Percentiles rank a stretch among this genome's conserved stretches.
Evolutionary conservation across 2,797 vertebrate species (phyloP).

Genomic region (Eleutherodactylus coqui): DNA sequence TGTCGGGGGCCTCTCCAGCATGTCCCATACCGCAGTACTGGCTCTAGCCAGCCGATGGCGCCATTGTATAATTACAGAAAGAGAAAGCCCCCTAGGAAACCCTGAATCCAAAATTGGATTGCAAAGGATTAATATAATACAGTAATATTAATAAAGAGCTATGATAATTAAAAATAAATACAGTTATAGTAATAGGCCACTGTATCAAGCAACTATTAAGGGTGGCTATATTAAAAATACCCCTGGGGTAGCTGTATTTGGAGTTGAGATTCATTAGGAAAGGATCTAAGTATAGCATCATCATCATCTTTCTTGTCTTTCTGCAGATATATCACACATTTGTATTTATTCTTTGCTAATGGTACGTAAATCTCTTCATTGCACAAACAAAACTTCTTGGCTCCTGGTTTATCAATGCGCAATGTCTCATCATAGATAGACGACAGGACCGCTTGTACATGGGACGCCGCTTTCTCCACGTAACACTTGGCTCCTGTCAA

Average conservation of each 20-base stretch:
- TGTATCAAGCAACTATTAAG: too few relatives aligned
- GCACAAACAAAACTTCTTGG: slow-evolving; percentile 77
- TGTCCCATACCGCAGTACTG: too few relatives aligned
- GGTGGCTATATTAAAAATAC: too few relatives aligned
- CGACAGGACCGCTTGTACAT: slow-evolving; percentile 65
- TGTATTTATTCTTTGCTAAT: slow-evolving; percentile 66
- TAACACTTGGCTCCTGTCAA: slow-evolving; percentile 76
- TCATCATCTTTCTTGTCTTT: slow-evolving; percentile 67
- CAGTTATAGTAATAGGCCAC: too few relatives aligned
- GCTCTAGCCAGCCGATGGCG: too few relatives aligned
- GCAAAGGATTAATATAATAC: too few relatives aligned
- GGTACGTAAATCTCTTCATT: slow-evolving; percentile 65
- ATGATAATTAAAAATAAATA: too few relatives aligned
- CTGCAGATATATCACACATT: slow-evolving; percentile 77
- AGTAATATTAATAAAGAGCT: too few relatives aligned
- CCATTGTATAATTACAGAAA: too few relatives aligned
- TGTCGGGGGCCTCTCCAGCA: too few relatives aligned
- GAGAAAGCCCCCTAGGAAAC: too few relatives aligned
- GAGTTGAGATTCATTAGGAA: slow-evolving; percentile 48
- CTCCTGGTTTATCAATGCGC: slow-evolving; percentile 81
- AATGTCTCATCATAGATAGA: slow-evolving; percentile 70
- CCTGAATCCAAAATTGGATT: too few relatives aligned
- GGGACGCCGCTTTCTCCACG: slow-evolving; percentile 67
- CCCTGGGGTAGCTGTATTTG: slow-evolving; percentile 70
- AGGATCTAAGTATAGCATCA: background rate